Percentiles rank a stretch among this genome's conserved stretches.
These are phyloP conservation scores for Sebastes diaconus DNA, from an alignment of 2,797 vertebrate species.

Conservation along the genomic window DNA sequence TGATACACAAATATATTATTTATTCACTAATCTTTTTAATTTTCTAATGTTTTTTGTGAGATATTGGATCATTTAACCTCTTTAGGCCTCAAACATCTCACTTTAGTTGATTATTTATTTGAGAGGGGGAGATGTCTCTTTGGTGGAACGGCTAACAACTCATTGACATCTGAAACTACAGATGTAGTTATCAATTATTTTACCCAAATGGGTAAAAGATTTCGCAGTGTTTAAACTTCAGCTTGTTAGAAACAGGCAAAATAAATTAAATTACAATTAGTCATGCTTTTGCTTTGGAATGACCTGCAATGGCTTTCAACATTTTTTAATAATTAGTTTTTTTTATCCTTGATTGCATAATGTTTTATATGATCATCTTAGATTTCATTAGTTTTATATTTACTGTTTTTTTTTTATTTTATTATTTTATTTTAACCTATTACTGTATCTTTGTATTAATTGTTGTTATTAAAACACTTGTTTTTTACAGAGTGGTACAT, in stretches of 20 bases:
- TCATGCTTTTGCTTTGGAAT: background rate
- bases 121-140: background rate
- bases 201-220: accelerated
- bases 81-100: background rate
- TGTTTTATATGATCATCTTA: background rate
- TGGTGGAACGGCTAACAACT: background rate
- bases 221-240: no score
- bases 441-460: background rate
- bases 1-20: background rate
- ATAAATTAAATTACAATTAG: background rate
- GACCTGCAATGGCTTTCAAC: background rate
- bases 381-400: no score
- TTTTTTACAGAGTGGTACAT: background rate
- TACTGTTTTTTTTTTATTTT: background rate
- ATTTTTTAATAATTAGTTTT: background rate
- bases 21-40: background rate
- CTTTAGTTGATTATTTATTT: background rate
- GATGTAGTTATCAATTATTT: no score
- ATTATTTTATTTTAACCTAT: background rate
- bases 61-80: background rate
- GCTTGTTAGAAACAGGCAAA: background rate
- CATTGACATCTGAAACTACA: no score
- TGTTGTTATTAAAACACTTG: no score
- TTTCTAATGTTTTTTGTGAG: background rate
- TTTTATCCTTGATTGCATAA: background rate